A percentile compares a stretch with the other conserved stretches of the same genome.
These are phyloP conservation scores for Sisor rabdophorus DNA, from an alignment of 2,113 vertebrate genomes.

Conservation along the genomic window DNA sequence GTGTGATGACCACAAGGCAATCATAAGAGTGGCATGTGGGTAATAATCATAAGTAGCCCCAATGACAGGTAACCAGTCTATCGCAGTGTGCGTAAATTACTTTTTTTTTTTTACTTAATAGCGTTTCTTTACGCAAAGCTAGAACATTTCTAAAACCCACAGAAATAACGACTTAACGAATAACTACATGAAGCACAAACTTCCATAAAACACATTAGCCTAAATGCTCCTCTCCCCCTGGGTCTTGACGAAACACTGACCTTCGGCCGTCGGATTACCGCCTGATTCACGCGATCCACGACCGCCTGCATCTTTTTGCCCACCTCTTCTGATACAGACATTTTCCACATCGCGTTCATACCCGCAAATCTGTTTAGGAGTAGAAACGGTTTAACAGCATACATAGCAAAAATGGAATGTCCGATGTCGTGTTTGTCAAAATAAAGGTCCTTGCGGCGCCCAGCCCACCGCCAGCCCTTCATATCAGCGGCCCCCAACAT, in stretches of 20 bases:
- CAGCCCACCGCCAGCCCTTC: no score
- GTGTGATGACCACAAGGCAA: no score
- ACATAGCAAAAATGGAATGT: slow-evolving; percentile 36
- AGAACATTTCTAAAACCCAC: slow-evolving; percentile 61
- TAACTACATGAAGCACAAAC: background rate
- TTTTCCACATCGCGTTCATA: slow-evolving; percentile 68
- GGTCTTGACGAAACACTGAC: slow-evolving; percentile 49
- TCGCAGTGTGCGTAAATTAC: no score
- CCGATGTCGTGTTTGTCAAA: slow-evolving; percentile 34
- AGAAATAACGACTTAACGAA: background rate
- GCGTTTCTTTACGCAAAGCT: slow-evolving; percentile 52
- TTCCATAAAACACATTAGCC: background rate
- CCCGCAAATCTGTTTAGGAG: slow-evolving; percentile 15
- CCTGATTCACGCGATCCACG: slow-evolving; percentile 72
- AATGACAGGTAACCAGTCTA: no score
- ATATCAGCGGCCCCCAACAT: no score
- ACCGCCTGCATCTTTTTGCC: slow-evolving; percentile 70
- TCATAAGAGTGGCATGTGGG: no score
- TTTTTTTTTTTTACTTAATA: background rate
- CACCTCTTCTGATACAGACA: slow-evolving; percentile 75
- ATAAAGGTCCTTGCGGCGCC: slow-evolving; percentile 47
- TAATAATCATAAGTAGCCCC: no score
- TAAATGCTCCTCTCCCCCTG: background rate
- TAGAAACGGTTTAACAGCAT: background rate
- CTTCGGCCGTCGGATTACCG: slow-evolving; percentile 68